Evolutionary conservation across 2,113 vertebrate genomes (phyloP).

Genomic region (Uropsilus gracilis): DNA sequence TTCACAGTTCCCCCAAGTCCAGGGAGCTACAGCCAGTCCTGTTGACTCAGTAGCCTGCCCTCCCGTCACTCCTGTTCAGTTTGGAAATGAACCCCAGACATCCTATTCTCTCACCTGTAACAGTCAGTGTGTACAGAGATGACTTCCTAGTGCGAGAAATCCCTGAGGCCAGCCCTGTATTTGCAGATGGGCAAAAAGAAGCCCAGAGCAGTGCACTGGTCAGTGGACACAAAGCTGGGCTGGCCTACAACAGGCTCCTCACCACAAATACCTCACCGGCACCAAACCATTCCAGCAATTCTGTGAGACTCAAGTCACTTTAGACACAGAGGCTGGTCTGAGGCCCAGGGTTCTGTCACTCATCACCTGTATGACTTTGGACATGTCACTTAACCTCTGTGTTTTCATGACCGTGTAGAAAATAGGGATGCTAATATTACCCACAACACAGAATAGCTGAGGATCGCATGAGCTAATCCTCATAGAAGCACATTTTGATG

Average conservation of each 20-base stretch:
- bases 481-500: background rate
- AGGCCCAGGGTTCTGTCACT: background rate
- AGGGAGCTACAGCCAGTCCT: rapidly evolving
- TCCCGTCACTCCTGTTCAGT: background rate
- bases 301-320: background rate
- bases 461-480: background rate
- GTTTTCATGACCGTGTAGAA: background rate
- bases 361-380: background rate
- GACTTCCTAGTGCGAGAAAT: background rate
- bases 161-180: background rate
- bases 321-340: background rate
- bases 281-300: background rate
- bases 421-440: background rate
- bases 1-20: background rate
- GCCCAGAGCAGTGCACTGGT: background rate
- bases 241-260: background rate
- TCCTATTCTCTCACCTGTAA: background rate
- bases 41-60: background rate
- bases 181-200: background rate
- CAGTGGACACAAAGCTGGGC: background rate
- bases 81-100: background rate
- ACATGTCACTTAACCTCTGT: background rate
- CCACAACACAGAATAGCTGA: background rate
- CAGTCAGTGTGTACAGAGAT: background rate
- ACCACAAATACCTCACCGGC: background rate